Evolutionary conservation across 1,140 invertebrate genomes (phyloP).

Genomic region (Melanaphis sacchari): DNA sequence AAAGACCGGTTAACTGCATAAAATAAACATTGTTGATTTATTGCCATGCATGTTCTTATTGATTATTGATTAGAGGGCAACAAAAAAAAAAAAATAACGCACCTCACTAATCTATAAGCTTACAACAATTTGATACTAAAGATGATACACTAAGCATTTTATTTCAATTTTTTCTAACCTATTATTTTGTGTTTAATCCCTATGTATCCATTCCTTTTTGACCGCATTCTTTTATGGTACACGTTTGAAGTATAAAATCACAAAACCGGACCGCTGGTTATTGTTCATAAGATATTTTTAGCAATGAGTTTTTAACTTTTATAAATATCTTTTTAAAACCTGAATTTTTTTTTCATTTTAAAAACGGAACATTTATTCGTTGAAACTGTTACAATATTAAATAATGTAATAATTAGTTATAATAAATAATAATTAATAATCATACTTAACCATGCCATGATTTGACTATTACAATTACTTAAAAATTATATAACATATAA

Average conservation of each 20-base stretch:
- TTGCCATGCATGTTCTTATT: neutral
- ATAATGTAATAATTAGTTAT: neutral
- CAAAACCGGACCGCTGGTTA: constrained; percentile 37
- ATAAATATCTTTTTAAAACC: constrained; percentile 32
- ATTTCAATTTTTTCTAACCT: neutral
- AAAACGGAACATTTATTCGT: neutral
- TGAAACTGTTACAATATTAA: neutral
- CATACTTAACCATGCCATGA: neutral
- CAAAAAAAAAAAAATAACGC: neutral
- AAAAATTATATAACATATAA: neutral
- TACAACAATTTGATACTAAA: neutral
- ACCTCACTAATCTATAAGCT: neutral
- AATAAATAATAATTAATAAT: neutral
- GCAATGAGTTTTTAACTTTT: constrained; percentile 12
- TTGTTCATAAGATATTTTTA: constrained; percentile 44
- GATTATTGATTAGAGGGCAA: neutral
- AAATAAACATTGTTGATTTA: constrained; percentile 43
- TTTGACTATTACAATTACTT: neutral
- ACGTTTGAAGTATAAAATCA: constrained; percentile 33
- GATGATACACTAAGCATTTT: neutral
- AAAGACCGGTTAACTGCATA: constrained; percentile 21
- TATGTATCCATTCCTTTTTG: constrained; percentile 32
- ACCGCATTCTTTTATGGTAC: constrained; percentile 46
- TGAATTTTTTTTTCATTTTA: constrained; percentile 20
- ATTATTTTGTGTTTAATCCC: constrained; percentile 6